Conservation (phyloP, 2,888 invertebrate genomes). For the Polyploca ridens region DNA sequence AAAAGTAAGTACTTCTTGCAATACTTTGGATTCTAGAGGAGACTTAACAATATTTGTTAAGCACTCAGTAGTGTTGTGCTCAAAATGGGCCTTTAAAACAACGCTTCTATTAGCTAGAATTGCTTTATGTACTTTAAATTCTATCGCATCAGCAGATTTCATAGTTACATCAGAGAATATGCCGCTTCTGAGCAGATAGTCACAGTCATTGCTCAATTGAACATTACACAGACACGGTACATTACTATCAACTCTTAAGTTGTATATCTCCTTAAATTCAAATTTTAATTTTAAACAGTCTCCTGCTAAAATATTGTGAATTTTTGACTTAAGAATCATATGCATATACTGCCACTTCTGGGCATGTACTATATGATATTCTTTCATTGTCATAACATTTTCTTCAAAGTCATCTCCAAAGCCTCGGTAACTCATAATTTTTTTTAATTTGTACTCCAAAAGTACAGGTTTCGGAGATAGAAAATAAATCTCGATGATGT, state of each 20-base stretch:
- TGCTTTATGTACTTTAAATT: slow-evolving; percentile 74
- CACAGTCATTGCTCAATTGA: slow-evolving; percentile 71
- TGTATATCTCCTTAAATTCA: slow-evolving; percentile 72
- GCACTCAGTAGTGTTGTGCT: slow-evolving; percentile 75
- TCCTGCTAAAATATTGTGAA: slow-evolving; percentile 57
- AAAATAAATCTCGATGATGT: slow-evolving; percentile 74
- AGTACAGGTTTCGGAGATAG: slow-evolving; percentile 68
- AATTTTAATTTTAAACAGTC: slow-evolving; percentile 72
- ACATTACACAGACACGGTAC: slow-evolving; percentile 50
- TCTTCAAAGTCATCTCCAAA: slow-evolving; percentile 54
- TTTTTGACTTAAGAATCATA: slow-evolving; percentile 69
- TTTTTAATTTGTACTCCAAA: slow-evolving; percentile 67
- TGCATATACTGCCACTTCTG: slow-evolving; percentile 78
- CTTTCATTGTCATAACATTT: slow-evolving; percentile 70
- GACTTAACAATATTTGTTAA: slow-evolving; percentile 70
- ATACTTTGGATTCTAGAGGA: slow-evolving; percentile 66
- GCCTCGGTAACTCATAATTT: slow-evolving; percentile 63
- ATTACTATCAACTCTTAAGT: slow-evolving; percentile 66
- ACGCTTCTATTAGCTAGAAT: slow-evolving; percentile 73
- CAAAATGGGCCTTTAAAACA: slow-evolving; percentile 76
- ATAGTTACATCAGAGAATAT: slow-evolving; percentile 75
- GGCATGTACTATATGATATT: slow-evolving; percentile 71
- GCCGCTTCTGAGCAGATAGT: slow-evolving; percentile 68
- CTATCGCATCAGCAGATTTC: slow-evolving; percentile 67
- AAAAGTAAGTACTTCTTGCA: slow-evolving; percentile 70